Conservation (phyloP, 2,888 invertebrate species). For the Congeria kusceri region DNA sequence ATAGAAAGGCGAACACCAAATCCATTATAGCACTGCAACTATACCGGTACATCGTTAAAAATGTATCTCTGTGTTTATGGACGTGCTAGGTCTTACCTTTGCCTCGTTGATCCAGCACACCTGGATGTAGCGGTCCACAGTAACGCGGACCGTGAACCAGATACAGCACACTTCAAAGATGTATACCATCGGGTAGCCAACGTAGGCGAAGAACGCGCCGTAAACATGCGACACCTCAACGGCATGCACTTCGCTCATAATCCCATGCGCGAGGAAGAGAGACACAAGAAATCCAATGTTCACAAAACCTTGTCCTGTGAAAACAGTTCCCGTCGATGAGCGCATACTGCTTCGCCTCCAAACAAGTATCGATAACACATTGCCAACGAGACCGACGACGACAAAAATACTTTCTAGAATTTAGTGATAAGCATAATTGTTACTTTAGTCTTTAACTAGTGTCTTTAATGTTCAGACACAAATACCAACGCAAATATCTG, state of each 20-base stretch:
- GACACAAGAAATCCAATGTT: conserved; percentile 70
- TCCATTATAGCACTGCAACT: too few species aligned
- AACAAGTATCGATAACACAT: conserved; percentile 52
- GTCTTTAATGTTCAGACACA: too few species aligned
- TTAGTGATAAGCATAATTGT: conserved; percentile 47
- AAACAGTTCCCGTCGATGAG: conserved; percentile 66
- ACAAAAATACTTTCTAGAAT: conserved; percentile 55
- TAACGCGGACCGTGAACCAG: conserved; percentile 80
- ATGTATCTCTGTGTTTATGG: too few species aligned
- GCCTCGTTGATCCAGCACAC: conserved; percentile 78
- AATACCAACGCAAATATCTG: too few species aligned
- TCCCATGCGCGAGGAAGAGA: conserved; percentile 70
- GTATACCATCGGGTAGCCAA: conserved; percentile 76
- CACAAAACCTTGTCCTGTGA: conserved; percentile 73
- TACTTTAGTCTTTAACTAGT: conserved; percentile 4
- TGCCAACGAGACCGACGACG: conserved; percentile 55
- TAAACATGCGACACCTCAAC: conserved; percentile 57
- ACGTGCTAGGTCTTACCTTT: conserved; percentile 71
- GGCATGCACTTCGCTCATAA: conserved; percentile 61
- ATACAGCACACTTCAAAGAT: conserved; percentile 76
- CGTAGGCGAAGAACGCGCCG: conserved; percentile 71
- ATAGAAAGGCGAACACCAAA: too few species aligned
- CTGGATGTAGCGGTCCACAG: conserved; percentile 78
- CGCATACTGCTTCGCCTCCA: conserved; percentile 53
- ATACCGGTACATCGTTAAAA: too few species aligned